phyloP scores from a whole-genome alignment of 37 sponge, comb jelly and placozoan genomes.

The Bolinopsis microptera region DNA sequence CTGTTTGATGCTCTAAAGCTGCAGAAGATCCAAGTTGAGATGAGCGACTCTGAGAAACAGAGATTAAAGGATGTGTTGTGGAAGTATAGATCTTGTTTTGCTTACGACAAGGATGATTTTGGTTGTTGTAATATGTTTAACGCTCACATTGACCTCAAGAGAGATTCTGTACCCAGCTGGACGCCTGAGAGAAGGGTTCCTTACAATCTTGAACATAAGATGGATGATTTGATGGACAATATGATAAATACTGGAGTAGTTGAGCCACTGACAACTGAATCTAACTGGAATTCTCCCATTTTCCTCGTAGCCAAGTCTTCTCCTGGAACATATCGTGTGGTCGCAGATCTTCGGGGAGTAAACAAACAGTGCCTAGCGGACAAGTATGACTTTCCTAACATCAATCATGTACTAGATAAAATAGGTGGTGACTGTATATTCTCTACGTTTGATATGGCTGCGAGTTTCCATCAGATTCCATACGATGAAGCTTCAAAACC shows the following conservation, averaged over 20 bases:
- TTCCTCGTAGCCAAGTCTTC: no score
- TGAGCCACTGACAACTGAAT: no score
- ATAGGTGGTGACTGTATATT: no score
- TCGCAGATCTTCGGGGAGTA: no score
- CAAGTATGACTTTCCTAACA: neutral
- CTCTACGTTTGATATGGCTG: no score
- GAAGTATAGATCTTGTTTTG: neutral
- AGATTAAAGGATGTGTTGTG: neutral
- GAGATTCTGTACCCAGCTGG: neutral
- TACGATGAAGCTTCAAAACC: no score
- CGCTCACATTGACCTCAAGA: neutral
- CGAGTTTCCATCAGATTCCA: no score
- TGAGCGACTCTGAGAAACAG: neutral
- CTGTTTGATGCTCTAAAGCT: neutral
- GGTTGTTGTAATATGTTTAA: constrained; percentile 3
- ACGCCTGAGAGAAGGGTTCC: neutral
- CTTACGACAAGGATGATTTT: neutral
- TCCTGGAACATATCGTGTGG: no score
- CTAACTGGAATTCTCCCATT: no score
- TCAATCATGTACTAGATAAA: no score
- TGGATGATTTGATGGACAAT: neutral
- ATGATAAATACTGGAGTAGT: no score
- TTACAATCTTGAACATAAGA: neutral
- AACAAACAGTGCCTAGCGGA: no score
- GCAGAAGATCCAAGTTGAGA: neutral